Evolutionary conservation across 2,888 invertebrate species (phyloP).

Genomic region (Pherbina coryleti): DNA sequence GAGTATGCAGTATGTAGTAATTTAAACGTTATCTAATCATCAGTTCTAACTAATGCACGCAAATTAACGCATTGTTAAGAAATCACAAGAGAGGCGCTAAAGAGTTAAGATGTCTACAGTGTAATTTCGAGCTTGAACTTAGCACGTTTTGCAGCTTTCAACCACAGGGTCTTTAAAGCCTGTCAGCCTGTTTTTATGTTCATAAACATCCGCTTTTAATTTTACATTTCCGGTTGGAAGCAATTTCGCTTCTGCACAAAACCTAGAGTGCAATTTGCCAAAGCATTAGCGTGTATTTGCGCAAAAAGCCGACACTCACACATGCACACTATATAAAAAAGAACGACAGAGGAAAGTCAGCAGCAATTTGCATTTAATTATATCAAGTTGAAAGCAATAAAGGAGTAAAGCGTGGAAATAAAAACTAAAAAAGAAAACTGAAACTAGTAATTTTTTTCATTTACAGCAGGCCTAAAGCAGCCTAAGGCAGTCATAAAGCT

Average conservation of each 20-base stretch:
- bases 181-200: neutral
- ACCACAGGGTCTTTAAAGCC: neutral
- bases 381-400: neutral
- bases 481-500: too few species aligned
- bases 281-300: constrained; percentile 27
- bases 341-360: neutral
- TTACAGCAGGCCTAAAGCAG: too few species aligned
- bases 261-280: neutral
- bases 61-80: too few species aligned
- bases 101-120: neutral
- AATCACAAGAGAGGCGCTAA: too few species aligned
- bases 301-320: neutral
- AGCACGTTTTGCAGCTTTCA: too few species aligned
- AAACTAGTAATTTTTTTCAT: too few species aligned
- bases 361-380: constrained; percentile 7
- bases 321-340: neutral
- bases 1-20: too few species aligned
- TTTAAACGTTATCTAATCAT: too few species aligned
- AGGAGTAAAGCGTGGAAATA: neutral
- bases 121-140: neutral
- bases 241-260: constrained; percentile 2
- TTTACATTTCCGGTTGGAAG: constrained; percentile 18
- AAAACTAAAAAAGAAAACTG: neutral
- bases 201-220: constrained; percentile 19
- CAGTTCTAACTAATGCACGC: too few species aligned